Evolutionary conservation across 2,113 vertebrate genomes (phyloP), one percentile per base, ranked within the genome.

Genomic region (Cyprinodon brontotheroides): DNA sequence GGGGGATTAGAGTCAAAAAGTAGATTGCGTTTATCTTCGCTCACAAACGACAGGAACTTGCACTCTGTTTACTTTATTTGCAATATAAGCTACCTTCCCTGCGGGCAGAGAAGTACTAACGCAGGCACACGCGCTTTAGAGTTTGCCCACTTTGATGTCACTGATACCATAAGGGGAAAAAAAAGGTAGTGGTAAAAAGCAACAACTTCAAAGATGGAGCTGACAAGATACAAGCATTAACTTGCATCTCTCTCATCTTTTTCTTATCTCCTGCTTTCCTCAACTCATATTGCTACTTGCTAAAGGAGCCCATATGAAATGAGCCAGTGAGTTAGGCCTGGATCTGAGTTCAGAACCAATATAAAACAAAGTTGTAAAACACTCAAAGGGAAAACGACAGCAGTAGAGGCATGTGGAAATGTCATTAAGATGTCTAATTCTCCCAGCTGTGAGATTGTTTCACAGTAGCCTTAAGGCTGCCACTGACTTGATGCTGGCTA

Each of bases 191-290:
- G 4, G 72, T 80, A 85, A 88, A 88, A 85, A 90, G 89, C 83
- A 86, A 80, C 82, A 85, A 87, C 93, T 93, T 95, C 92, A 94
- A 94, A 94, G 93, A 90, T 87, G 45, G 59, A 87, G 86, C 88
- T 94, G 91, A 92, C 88, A 89, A 91, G 92, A 92, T 94, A 90
- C 88, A 62, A 83, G 84, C 87, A 91, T 93, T 92, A 91, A 79
- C 88, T 76, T 80, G 53, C 84, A 83, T 86, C 82, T 79, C 74
- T 83, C 79, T 82, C 77, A 64, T 78, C 74, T 61, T 75, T 63
- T 67, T 73, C 70, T 78, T 78, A 29, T 84, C 79, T 79, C 57
- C 70, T 79, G 72, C 82, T 82, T 84, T 88, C 57, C 78, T 80
- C 75, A 66, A 71, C 66, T 74, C 73, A 85, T 92, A 88, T 92